Base-by-base conservation (phyloP, 1,140 invertebrate species). In the Neodiprion pinetum region DNA sequence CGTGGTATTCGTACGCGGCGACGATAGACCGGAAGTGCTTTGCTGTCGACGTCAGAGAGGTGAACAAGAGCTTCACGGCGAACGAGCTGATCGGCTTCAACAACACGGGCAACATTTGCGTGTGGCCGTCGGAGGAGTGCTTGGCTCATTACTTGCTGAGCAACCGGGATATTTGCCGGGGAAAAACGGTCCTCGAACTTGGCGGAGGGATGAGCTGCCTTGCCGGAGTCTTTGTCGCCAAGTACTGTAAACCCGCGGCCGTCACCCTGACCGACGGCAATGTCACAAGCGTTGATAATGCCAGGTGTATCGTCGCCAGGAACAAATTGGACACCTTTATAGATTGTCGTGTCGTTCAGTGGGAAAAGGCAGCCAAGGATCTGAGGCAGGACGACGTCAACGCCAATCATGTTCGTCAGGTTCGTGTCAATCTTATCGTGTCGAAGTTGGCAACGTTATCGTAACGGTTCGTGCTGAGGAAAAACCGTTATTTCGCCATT, bases 41-140 rank as follows among this genome's bases (percentile, higher is more conserved):
- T 79, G 86, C 81, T 10, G 86, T 93, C 0, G 86, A 91, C 66
- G 89, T 93, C 23, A 89, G 91, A 10, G 91, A 92, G 72, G 85
- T 92, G 72, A 89, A 90, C 74, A 90, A 91, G 23, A 90, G 85
- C 23, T 91, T 93, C 79, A 93, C 93, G 0, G 92, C 93, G 5
- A 91, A 90, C 78, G 92, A 94, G 80, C 87, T 97, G 28, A 93
- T 93, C 84, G 95, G 95, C 1, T 96, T 96, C 87, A 96, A 97
- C 84, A 96, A 96, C 80, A 97, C 96, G 1, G 96, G 96, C n/a
- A 97, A 96, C 87, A 92, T 97, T 4, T 96, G 95, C 88, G 92
- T 97, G 2, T 97, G 96, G 96, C 95, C 95, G 10, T 96, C 95
- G 7, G 96, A 97, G 86, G 95, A 96, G 86, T 93, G 96, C 9